Base-by-base conservation (phyloP, 2,797 vertebrate species). In the Enoplosus armatus region DNA sequence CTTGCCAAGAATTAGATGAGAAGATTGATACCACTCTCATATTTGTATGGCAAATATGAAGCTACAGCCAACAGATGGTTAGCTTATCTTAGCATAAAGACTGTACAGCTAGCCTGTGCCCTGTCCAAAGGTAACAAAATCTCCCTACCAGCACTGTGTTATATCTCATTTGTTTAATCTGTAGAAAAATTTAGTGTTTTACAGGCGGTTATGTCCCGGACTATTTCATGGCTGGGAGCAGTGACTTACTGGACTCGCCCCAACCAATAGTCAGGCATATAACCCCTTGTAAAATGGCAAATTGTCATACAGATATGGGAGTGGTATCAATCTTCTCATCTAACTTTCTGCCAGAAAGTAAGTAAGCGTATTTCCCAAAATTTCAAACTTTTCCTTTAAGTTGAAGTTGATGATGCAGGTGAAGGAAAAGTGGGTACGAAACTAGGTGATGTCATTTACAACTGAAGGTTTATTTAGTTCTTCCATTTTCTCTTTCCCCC, bases 401-500 rank as follows among this genome's bases (percentile, higher is more conserved):
- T 47, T 62, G 16, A 43, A 24, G 22, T 51, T 35, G 5, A 31
- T 43, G 1, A 16, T 51, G 64, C 16, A 54, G 27, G 7, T 43
- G 45, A 43, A 26, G 11, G 7, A 14, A 62, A 69, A 68, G 37
- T 33, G 7, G 24, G 5, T 20, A 22, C 5, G 14, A 77, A 53
- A 68, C 18, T 16, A 5, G 53, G 10, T 22, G 2, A 20, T 31
- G 7, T 31, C 12, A 56, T 58, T 48, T 56, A 37, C 6, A 26
- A 20, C 8, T 54, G 7, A 68, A 45, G 14, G 8, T 33, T 29
- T 43, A 31, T 54, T 45, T 16, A 0, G 6, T 37, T 33, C 61
- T 73, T 55, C 24, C 5, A 72, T 66, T 71, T 14, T 75, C 39
- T 16, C 22, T 75, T 65, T 79, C 43, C 54, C 94, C 83, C 2